Evolutionary conservation across 2,113 vertebrate genomes (phyloP), one percentile per base, ranked within the genome.

Genomic region (Rhinolophus sinicus): DNA sequence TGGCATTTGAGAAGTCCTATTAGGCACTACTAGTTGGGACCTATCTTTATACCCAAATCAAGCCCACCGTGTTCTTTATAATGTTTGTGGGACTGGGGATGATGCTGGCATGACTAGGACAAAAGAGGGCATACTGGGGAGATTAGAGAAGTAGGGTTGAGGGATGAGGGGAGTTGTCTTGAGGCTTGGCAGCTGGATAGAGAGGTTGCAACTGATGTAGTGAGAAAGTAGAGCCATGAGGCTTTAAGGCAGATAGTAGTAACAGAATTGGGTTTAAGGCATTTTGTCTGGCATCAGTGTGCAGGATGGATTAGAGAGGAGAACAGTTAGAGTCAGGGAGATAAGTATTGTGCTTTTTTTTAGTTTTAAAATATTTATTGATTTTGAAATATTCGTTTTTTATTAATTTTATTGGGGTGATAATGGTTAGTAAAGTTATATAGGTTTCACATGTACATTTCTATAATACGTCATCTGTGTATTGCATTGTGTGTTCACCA

Each of bases 251-350:
- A 91, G 13, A 40, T 76, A 47, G 70, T 76, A 47, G 70, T 50
- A 87, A 33, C 62, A 90, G 28, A 86, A 76, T 24, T 50, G 21
- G 10, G 47, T 69, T 70, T 30, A 58, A 85, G 50, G 47, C 14
- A 65, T 72, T 95, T 95, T 97, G 40, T 72, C 62, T 91, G 18
- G 26, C 14, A 58, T 75, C 12, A 89, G 16, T 69, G 33, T 54
- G 26, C 22, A 88, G 35, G 35, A 87, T 81, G 19, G 76, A 56
- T 69, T 56, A 76, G 40, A 75, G 58, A 62, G 30, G n/a, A 84
- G 26, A 75, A 85, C 67, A 44, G 44, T 26, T 56, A 89, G 52
- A 85, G 40, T 44, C 18, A 64, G 24, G 52, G 47, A 93, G 50
- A 44, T 33, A 90, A 81, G 26, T 73, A 50, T 50, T 54, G 16